These are phyloP conservation scores for Agrotis ipsilon DNA, from an alignment of 2,888 invertebrate genomes.

Conservation along the genomic window DNA sequence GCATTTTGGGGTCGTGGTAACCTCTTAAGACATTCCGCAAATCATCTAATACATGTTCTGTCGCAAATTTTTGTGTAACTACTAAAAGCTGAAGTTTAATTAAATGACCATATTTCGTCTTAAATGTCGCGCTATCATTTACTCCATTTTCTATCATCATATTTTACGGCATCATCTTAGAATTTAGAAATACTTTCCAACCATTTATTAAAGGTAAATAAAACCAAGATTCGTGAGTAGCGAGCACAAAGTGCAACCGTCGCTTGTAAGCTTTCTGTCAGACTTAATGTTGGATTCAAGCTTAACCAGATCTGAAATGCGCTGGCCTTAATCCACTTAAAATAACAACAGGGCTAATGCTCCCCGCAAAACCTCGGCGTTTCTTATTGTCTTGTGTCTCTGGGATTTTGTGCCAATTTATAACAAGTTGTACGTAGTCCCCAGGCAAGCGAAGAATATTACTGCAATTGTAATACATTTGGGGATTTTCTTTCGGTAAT, in stretches of 20 bases:
- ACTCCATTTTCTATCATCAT: neutral
- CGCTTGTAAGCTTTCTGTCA: conserved; percentile 79
- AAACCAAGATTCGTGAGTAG: conserved; percentile 53
- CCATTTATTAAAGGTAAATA: conserved; percentile 48
- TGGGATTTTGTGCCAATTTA: conserved; percentile 82
- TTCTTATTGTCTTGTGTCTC: conserved; percentile 82
- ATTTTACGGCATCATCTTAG: neutral
- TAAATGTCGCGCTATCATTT: neutral
- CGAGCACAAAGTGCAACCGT: conserved; percentile 81
- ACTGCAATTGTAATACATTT: conserved; percentile 42
- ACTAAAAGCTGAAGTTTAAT: neutral
- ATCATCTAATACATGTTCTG: neutral
- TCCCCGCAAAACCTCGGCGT: conserved; percentile 74
- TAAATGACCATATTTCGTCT: no score
- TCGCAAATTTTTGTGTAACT: neutral
- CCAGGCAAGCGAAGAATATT: conserved; percentile 40
- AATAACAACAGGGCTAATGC: conserved; percentile 88
- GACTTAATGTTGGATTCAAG: conserved; percentile 85
- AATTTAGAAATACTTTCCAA: no score
- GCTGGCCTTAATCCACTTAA: conserved; percentile 90
- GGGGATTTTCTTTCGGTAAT: conserved; percentile 22
- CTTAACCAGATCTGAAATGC: conserved; percentile 89
- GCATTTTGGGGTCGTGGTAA: no score
- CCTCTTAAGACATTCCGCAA: no score
- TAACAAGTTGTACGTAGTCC: conserved; percentile 64